A percentile compares a stretch with the other conserved stretches of the same genome.
Evolutionary conservation across 1,140 invertebrate genomes (phyloP).

Genomic region (Ooceraea biroi): DNA sequence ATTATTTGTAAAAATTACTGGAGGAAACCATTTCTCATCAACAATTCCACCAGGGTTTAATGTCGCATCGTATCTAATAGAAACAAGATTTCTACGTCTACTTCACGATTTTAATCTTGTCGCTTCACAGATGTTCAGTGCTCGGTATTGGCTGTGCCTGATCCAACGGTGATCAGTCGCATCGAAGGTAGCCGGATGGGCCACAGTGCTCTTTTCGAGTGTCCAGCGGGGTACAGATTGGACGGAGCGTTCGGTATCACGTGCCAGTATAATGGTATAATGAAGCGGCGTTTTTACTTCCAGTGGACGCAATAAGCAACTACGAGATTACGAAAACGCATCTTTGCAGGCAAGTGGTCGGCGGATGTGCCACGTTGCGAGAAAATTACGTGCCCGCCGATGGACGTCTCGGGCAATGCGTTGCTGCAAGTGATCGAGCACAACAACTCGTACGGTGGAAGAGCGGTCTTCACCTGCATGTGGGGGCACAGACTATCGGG

Average conservation of each 20-base stretch:
- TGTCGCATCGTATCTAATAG: not conserved
- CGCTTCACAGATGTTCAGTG: conserved; percentile 88
- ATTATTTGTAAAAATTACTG: too few relatives aligned
- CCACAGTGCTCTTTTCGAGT: conserved; percentile 89
- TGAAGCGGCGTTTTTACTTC: conserved; percentile 48
- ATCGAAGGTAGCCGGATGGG: conserved; percentile 90
- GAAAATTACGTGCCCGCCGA: conserved; percentile 90
- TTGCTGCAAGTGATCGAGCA: conserved; percentile 88
- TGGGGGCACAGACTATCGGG: conserved; percentile 93
- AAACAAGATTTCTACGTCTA: not conserved
- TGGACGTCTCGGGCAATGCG: conserved; percentile 85
- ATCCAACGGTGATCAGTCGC: conserved; percentile 86
- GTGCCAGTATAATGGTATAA: conserved; percentile 91
- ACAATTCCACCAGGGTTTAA: not conserved
- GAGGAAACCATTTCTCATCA: too few relatives aligned
- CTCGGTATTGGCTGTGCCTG: conserved; percentile 83
- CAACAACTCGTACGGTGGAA: conserved; percentile 89
- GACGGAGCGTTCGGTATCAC: conserved; percentile 90
- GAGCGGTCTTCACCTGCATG: conserved; percentile 92
- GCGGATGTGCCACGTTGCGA: conserved; percentile 90
- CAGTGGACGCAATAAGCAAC: not conserved
- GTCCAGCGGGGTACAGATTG: conserved; percentile 90
- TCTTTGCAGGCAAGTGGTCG: conserved; percentile 91
- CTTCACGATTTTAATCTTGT: not conserved
- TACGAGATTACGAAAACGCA: not conserved